A percentile compares a stretch with the other conserved stretches of the same genome.
Evolutionary conservation across 2,888 invertebrate genomes (phyloP).

Genomic region (Bhutanitis thaidina): DNA sequence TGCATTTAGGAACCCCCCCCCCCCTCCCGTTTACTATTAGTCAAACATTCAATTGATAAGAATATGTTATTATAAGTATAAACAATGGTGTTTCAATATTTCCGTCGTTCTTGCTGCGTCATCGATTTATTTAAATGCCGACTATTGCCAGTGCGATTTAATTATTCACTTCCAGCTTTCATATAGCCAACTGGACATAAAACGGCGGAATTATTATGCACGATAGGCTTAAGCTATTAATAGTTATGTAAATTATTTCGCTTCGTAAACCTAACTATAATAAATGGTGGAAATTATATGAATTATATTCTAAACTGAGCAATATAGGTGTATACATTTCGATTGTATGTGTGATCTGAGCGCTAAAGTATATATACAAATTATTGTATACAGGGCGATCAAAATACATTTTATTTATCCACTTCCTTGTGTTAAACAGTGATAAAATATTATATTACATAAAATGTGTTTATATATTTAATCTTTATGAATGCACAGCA

Average conservation of each 20-base stretch:
- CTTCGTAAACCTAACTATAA: slow-evolving; percentile 33
- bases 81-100: slow-evolving; percentile 46
- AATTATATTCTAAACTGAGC: slow-evolving; percentile 41
- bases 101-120: slow-evolving; percentile 38
- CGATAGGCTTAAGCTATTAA: slow-evolving; percentile 47
- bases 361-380: slow-evolving; percentile 27
- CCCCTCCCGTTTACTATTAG: slow-evolving; percentile 42
- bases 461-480: slow-evolving; percentile 27
- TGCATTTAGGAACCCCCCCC: slow-evolving; percentile 68
- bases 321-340: slow-evolving; percentile 39
- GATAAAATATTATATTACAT: slow-evolving; percentile 38
- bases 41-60: slow-evolving; percentile 46
- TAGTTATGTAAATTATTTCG: slow-evolving; percentile 43
- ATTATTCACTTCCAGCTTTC: slow-evolving; percentile 24
- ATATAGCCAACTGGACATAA: slow-evolving; percentile 8
- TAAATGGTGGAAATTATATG: slow-evolving; percentile 20
- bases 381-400: slow-evolving; percentile 50
- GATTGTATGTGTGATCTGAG: slow-evolving; percentile 7
- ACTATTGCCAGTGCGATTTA: slow-evolving; percentile 46
- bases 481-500: slow-evolving; percentile 29
- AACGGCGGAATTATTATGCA: slow-evolving; percentile 42
- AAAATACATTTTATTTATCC: slow-evolving; percentile 46
- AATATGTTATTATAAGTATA: slow-evolving; percentile 43
- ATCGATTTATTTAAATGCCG: slow-evolving; percentile 33
- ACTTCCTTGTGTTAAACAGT: slow-evolving; percentile 35